A percentile compares a stretch with the other conserved stretches of the same genome.
Evolutionary conservation across 2,888 invertebrate species (phyloP).

Genomic region (Melipona bicolor): DNA sequence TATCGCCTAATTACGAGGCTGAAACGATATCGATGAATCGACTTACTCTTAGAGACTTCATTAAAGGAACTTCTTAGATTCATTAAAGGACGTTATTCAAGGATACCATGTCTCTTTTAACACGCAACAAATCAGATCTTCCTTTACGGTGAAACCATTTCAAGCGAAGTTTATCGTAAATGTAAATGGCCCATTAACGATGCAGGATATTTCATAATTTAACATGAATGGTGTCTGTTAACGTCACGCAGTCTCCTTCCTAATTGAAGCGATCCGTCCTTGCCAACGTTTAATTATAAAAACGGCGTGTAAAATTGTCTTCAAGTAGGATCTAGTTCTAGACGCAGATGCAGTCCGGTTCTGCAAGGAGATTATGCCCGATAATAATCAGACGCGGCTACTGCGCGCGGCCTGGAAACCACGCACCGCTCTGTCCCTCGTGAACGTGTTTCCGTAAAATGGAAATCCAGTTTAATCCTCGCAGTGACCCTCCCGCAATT

Average conservation of each 20-base stretch:
- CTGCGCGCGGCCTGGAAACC: constrained; percentile 8
- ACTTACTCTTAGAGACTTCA: neutral
- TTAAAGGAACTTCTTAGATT: neutral
- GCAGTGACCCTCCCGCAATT: neutral
- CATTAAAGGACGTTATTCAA: neutral
- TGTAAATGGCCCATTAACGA: neutral
- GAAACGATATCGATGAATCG: neutral
- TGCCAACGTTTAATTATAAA: constrained; percentile 4
- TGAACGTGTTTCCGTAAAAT: constrained; percentile 18
- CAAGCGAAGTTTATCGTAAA: neutral
- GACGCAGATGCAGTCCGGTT: constrained; percentile 19
- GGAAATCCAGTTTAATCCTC: constrained; percentile 31
- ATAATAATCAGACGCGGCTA: constrained; percentile 45
- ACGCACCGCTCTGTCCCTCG: constrained; percentile 16
- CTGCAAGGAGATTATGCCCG: constrained; percentile 45
- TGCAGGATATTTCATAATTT: neutral
- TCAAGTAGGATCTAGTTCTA: neutral
- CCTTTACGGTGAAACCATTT: neutral
- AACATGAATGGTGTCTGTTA: neutral
- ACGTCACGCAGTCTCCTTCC: neutral
- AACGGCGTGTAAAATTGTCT: neutral
- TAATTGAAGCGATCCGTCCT: constrained; percentile 12
- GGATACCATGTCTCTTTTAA: neutral
- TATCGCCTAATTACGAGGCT: neutral
- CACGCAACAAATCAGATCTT: neutral